These are phyloP conservation scores for Yponomeuta cagnagella DNA, from an alignment of 2,888 invertebrate species.

Conservation along the genomic window DNA sequence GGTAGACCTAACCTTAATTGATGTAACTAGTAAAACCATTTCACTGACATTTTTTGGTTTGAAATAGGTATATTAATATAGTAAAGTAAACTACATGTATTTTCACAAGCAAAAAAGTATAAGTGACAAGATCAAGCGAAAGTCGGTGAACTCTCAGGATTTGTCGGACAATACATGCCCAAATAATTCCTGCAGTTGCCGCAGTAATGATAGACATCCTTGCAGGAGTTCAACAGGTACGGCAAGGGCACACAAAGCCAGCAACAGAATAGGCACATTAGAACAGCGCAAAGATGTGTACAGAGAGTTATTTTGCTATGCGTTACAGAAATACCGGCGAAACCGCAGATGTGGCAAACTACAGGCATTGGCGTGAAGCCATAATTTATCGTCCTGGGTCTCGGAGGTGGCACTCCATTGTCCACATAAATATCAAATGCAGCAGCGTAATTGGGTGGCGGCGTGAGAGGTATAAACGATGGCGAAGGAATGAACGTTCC, in stretches of 20 bases:
- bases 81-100: too few relatives aligned
- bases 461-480: conserved; percentile 58
- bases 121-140: not conserved
- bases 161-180: conserved; percentile 64
- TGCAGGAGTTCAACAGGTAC: conserved; percentile 60
- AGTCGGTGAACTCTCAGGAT: conserved; percentile 36
- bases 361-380: conserved; percentile 54
- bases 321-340: conserved; percentile 49
- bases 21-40: too few relatives aligned
- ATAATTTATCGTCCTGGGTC: conserved; percentile 44
- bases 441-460: conserved; percentile 61
- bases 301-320: conserved; percentile 53
- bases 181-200: conserved; percentile 56
- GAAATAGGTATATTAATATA: too few relatives aligned
- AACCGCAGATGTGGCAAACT: conserved; percentile 59
- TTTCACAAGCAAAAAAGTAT: not conserved
- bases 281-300: conserved; percentile 57
- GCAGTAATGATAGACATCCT: conserved; percentile 66
- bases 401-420: conserved; percentile 40
- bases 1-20: too few relatives aligned
- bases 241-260: conserved; percentile 65
- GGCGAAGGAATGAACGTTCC: conserved; percentile 65
- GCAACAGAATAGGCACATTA: conserved; percentile 60
- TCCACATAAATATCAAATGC: conserved; percentile 65
- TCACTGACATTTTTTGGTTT: too few relatives aligned